These are phyloP conservation scores for Melanchra persicariae DNA, from an alignment of 2,888 invertebrate species.

Conservation along the genomic window DNA sequence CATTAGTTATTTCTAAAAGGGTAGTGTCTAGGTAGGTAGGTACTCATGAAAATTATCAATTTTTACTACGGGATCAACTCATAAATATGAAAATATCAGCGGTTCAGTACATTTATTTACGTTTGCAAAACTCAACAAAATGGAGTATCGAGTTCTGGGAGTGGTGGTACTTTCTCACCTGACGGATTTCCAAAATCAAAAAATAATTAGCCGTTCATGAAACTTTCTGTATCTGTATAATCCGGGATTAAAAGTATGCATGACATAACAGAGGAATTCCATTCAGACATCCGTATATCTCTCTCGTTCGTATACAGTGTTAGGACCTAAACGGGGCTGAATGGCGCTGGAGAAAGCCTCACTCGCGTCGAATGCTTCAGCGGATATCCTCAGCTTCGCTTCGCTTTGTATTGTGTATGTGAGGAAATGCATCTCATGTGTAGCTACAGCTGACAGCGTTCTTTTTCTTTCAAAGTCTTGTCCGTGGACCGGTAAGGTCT, in stretches of 20 bases:
- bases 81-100: neutral
- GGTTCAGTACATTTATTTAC: neutral
- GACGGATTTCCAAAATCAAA: too few relatives aligned
- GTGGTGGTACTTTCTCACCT: too few relatives aligned
- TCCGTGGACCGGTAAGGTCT: neutral
- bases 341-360: constrained; percentile 39
- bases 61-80: neutral
- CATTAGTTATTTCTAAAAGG: neutral
- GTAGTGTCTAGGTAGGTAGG: too few relatives aligned
- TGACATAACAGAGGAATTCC: neutral
- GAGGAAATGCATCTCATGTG: constrained; percentile 56
- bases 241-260: constrained; percentile 19
- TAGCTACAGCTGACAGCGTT: constrained; percentile 30
- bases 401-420: constrained; percentile 52
- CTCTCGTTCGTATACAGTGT: constrained; percentile 12
- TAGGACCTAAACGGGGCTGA: constrained; percentile 29
- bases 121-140: neutral
- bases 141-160: too few relatives aligned
- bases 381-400: constrained; percentile 60
- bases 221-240: neutral
- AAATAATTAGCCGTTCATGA: too few relatives aligned
- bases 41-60: neutral
- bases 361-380: constrained; percentile 36
- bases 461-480: constrained; percentile 28
- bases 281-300: constrained; percentile 11